These are phyloP conservation scores for Axea sp. DNA, from an alignment of 2,888 invertebrate species.

Conservation along the genomic window DNA sequence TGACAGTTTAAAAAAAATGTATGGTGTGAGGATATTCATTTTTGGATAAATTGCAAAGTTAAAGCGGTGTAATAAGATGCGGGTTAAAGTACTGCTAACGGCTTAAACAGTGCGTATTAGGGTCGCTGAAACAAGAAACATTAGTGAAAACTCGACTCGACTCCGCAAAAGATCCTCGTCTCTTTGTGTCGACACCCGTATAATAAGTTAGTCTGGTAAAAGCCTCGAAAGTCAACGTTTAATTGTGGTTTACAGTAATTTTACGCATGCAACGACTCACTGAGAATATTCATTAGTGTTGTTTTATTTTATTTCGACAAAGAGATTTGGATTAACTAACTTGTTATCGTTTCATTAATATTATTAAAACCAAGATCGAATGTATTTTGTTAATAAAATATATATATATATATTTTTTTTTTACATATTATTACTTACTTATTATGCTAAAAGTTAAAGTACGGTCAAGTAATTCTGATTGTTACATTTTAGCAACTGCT, in stretches of 20 bases:
- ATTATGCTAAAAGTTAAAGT: too few species aligned
- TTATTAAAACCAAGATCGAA: background rate
- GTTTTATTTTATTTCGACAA: conserved; percentile 21
- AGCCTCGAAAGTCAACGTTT: conserved; percentile 66
- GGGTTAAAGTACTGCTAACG: conserved; percentile 65
- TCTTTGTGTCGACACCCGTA: conserved; percentile 58
- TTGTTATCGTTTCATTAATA: conserved; percentile 5
- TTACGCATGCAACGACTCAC: conserved; percentile 58
- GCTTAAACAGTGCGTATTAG: conserved; percentile 74
- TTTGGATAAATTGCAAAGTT: conserved; percentile 44
- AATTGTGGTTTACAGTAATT: conserved; percentile 69
- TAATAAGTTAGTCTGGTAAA: conserved; percentile 64
- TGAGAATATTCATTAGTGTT: conserved; percentile 49
- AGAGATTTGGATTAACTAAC: conserved; percentile 20
- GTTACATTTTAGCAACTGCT: too few species aligned
- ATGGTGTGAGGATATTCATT: conserved; percentile 15
- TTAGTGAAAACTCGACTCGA: conserved; percentile 77
- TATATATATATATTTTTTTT: too few species aligned
- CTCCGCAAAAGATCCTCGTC: conserved; percentile 63
- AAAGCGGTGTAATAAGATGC: conserved; percentile 46
- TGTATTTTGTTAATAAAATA: background rate
- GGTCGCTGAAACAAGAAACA: conserved; percentile 76
- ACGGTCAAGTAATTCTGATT: too few species aligned
- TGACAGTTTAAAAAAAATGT: conserved; percentile 1
- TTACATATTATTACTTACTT: too few species aligned